These are phyloP conservation scores for Platichthys stellatus DNA, from an alignment of 2,113 vertebrate species.

Conservation along the genomic window DNA sequence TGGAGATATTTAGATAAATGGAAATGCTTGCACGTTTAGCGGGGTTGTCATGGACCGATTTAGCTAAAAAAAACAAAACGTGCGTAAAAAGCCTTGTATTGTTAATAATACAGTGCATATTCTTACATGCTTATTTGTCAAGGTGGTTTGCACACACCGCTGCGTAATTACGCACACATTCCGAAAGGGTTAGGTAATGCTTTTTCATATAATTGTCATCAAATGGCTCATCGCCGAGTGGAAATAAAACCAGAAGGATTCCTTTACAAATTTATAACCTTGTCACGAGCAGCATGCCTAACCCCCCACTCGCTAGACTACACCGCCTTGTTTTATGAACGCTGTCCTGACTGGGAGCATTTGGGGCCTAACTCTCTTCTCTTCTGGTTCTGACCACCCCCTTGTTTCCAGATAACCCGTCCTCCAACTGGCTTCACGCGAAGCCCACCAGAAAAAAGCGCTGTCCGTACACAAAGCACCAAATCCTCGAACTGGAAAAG, in stretches of 20 bases:
- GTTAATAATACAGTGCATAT: not conserved
- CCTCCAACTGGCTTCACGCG: conserved; percentile 98
- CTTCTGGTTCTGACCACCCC: conserved; percentile 49
- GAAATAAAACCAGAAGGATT: not conserved
- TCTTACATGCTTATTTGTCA: not conserved
- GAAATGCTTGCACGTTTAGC: not conserved
- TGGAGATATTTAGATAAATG: not conserved
- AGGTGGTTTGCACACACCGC: not conserved
- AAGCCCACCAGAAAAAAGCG: conserved; percentile 97
- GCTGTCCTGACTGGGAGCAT: conserved; percentile 41
- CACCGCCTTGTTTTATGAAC: not conserved
- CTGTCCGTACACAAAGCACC: conserved; percentile 96
- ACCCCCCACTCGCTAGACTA: not conserved
- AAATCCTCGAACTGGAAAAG: conserved; percentile 97
- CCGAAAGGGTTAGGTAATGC: not conserved
- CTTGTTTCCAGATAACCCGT: conserved; percentile 89
- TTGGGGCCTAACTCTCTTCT: conserved; percentile 51
- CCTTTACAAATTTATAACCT: not conserved
- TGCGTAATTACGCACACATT: not conserved
- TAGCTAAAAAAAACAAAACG: not conserved
- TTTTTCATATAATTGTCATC: not conserved
- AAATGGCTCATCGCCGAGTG: not conserved
- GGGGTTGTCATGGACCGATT: not conserved
- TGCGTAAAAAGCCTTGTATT: not conserved
- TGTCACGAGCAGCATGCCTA: not conserved